These are phyloP conservation scores for Campoplex capitator DNA, from an alignment of 2,888 invertebrate species.

Conservation along the genomic window DNA sequence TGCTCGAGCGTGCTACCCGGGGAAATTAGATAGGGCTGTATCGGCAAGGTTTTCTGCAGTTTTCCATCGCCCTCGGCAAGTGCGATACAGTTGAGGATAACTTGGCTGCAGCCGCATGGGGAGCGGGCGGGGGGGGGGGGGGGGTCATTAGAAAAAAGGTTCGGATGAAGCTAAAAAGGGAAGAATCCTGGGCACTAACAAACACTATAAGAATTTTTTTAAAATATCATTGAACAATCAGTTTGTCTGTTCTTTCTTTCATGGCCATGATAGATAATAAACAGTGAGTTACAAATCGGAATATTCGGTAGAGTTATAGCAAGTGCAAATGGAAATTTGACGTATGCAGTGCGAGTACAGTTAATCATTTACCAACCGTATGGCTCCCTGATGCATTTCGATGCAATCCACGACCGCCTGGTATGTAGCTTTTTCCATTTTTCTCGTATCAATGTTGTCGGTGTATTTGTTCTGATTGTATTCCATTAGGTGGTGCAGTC, in stretches of 20 bases:
- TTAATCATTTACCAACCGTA: slow-evolving; percentile 59
- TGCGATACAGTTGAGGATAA: no score
- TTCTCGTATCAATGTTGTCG: neutral
- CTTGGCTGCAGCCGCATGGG: no score
- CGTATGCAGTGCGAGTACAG: neutral
- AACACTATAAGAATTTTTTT: no score
- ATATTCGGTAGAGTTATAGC: neutral
- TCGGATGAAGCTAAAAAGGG: no score
- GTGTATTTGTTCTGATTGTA: neutral
- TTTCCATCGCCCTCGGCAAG: no score
- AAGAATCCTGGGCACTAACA: no score
- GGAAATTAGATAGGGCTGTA: no score
- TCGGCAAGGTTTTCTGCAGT: no score
- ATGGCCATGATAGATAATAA: neutral
- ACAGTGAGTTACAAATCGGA: neutral
- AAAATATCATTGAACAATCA: neutral
- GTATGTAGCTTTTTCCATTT: slow-evolving; percentile 38
- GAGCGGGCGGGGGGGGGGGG: no score
- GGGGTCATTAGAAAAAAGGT: no score
- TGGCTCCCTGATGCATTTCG: slow-evolving; percentile 63
- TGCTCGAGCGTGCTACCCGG: no score
- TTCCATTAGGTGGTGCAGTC: slow-evolving; percentile 26
- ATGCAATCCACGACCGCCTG: slow-evolving; percentile 54
- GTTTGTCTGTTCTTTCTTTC: neutral
- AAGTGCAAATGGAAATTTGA: no score